phyloP scores from a whole-genome alignment of 2,888 invertebrate genomes.

The Yponomeuta malinellus region DNA sequence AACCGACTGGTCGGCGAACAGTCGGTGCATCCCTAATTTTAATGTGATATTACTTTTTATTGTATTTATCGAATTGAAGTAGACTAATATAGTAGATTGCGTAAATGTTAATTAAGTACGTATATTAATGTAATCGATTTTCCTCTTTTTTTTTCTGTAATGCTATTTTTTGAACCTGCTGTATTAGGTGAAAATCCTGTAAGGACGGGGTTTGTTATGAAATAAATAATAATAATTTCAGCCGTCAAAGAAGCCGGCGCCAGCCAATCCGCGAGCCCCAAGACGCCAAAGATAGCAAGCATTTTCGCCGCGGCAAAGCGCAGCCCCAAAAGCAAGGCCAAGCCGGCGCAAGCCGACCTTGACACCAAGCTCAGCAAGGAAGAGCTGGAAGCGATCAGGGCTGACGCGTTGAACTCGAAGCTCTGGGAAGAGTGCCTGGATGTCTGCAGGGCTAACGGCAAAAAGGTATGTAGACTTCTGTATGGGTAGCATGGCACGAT shows the following conservation, averaged over 20 bases:
- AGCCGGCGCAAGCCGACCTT: conserved; percentile 27
- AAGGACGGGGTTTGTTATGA: no score
- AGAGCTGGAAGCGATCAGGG: conserved; percentile 52
- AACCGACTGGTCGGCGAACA: no score
- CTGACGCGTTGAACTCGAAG: conserved; percentile 78
- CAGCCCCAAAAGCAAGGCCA: conserved; percentile 20
- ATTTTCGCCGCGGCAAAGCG: conserved; percentile 12
- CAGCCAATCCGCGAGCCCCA: conserved; percentile 23
- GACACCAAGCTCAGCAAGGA: conserved; percentile 37
- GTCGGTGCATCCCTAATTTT: no score
- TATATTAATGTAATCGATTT: no score
- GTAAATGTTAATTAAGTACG: no score
- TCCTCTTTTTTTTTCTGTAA: no score
- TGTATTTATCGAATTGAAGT: no score
- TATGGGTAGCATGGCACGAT: neutral
- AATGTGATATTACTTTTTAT: no score
- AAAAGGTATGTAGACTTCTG: conserved; percentile 42
- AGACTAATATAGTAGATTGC: no score
- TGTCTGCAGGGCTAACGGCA: conserved; percentile 60
- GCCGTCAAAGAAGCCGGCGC: conserved; percentile 23
- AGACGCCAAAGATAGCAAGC: conserved; percentile 15
- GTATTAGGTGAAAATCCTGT: no score
- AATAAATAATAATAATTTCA: conserved; percentile 17
- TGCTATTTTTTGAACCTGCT: no score
- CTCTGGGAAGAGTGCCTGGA: conserved; percentile 80